Percentiles rank a stretch among this genome's conserved stretches.
phyloP scores from a whole-genome alignment of 2,888 invertebrate genomes.

The Acrobasis repandana region DNA sequence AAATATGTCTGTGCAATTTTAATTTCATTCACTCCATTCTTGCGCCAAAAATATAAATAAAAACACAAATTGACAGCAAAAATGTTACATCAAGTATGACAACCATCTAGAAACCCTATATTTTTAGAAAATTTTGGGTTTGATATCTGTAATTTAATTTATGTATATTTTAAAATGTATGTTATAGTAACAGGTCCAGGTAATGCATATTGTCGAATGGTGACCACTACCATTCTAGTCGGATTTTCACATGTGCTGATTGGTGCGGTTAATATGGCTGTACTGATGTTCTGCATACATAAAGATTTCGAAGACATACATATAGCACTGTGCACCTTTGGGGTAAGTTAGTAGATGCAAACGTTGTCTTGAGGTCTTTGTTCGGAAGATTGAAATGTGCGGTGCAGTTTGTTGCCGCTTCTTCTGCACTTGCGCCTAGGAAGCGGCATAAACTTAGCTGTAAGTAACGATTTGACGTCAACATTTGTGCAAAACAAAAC shows the following conservation, averaged over 20 bases:
- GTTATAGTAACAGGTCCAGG: background rate
- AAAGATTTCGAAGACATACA: background rate
- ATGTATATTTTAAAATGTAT: background rate
- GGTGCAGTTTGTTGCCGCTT: too few species aligned
- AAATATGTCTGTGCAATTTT: background rate
- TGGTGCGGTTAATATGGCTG: background rate
- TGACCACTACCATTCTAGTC: background rate
- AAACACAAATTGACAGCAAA: background rate
- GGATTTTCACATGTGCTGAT: constrained; percentile 1
- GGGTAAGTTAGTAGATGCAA: background rate
- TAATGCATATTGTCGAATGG: background rate
- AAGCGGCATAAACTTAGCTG: too few species aligned
- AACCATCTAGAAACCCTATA: constrained; percentile 3
- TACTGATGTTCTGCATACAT: background rate
- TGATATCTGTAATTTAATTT: background rate
- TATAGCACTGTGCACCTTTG: constrained; percentile 8
- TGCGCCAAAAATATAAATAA: background rate
- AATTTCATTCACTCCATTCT: background rate
- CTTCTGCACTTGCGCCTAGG: too few species aligned
- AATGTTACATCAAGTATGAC: background rate
- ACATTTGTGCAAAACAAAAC: too few species aligned
- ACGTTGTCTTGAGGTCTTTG: too few species aligned
- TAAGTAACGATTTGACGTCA: too few species aligned
- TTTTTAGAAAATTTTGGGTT: background rate
- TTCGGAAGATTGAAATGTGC: too few species aligned